Base-by-base conservation (phyloP, 2,797 vertebrate genomes). In the Nannoperca obscura region DNA sequence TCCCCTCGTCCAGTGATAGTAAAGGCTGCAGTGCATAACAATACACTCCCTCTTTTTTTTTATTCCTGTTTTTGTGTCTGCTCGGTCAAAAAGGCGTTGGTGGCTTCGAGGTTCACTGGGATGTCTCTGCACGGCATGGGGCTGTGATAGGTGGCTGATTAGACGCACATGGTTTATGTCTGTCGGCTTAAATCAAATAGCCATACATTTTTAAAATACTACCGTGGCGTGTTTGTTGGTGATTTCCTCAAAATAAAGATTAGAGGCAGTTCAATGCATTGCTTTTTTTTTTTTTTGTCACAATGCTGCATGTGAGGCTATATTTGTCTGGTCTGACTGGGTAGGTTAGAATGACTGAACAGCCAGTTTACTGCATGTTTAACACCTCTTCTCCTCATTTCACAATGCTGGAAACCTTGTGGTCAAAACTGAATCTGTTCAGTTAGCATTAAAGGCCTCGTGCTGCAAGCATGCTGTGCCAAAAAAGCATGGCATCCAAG, bases 1-100 rank as follows among this genome's bases (percentile, higher is more conserved):
- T 24, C 3, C 10, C 5, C 4, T 11, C 24, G 7, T 9, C 8
- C 38, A 7, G 59, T 50, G 27, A 46, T 44, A 34, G 15, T 17
- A 15, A 65, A 55, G 46, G 53, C 67, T 70, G 77, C 46, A 62
- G 73, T 8, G 54, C 66, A 24, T 38, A n/a, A 76, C 49, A 73
- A 53, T 13, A 47, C 14, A 59, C 72, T 12, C 32, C 60, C 55
- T 34, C 54, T n/a, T 46, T 34, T 32, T 49, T 60, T 52, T 30
- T 19, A 59, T 17, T 11, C 12, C 57, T 46, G 38, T 76, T 57
- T 76, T 30, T 70, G 27, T 27, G 40, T 76, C 24, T 75, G 57
- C 64, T 65, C 70, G 84, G 82, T 80, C 75, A 80, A 44, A 88
- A 92, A 94, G 93, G 93, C 91, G 92, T 92, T 88, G 92, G 82